Evolutionary conservation across 2,797 vertebrate species (phyloP).

Genomic region (Malacoctenus gilli): DNA sequence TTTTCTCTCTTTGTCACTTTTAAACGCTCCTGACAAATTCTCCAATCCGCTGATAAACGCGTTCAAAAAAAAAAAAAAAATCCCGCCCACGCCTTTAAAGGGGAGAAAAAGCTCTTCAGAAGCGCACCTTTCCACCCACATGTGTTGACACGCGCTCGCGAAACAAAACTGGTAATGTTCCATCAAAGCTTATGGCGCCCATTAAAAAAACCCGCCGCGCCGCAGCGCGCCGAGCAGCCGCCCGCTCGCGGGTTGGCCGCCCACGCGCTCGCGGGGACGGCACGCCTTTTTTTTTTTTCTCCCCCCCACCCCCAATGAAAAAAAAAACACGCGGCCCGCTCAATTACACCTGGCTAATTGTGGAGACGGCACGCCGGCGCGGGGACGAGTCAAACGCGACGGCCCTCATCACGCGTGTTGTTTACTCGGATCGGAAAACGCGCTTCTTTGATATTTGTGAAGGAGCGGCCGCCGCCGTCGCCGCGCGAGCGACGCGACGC

Average conservation of each 20-base stretch:
- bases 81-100: conserved; percentile 71
- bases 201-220: conserved; percentile 58
- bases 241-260: conserved; percentile 53
- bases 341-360: conserved; percentile 78
- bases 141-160: conserved; percentile 72
- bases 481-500: conserved; percentile 24
- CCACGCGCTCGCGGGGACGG: conserved; percentile 63
- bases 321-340: conserved; percentile 65
- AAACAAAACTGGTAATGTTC: conserved; percentile 78
- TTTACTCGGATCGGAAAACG: background rate
- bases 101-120: conserved; percentile 76
- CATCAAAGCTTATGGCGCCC: conserved; percentile 74
- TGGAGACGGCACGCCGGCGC: conserved; percentile 55
- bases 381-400: conserved; percentile 26
- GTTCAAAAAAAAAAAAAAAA: no score
- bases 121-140: conserved; percentile 78
- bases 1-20: conserved; percentile 54
- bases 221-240: conserved; percentile 50
- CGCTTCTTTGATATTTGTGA: conserved; percentile 18
- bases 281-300: conserved; percentile 61
- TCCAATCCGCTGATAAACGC: conserved; percentile 65
- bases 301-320: no score
- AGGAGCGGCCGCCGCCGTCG: conserved; percentile 24
- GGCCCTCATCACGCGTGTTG: background rate
- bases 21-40: conserved; percentile 58